Evolutionary conservation across 2,113 vertebrate species (phyloP), one percentile per base, ranked within the genome.

Genomic region (Tylochromis polylepis): DNA sequence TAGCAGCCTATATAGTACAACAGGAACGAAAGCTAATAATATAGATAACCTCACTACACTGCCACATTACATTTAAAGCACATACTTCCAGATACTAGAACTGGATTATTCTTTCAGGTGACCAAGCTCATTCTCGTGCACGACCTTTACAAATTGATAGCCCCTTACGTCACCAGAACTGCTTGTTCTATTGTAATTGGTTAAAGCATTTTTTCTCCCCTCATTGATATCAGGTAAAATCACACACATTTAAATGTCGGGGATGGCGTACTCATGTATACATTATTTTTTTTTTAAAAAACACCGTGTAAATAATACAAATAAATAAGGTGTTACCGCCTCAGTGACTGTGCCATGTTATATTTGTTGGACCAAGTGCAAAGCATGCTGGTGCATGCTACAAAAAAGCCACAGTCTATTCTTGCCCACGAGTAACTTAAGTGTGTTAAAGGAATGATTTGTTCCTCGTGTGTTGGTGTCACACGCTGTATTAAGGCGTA

Each of bases 131-230:
- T 62, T 62, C 22, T 85, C 58, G 20, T 79, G 31, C 10, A 60
- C 14, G 27, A 72, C 81, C 56, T 67, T 88, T 79, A 89, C 65
- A 80, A 56, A 88, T 59, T 62, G 24, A 85, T 67, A 79, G 58
- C 51, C 72, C 34, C 46, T 89, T 87, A 92, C 92, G 90, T 92
- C 91, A 94, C 60, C 90, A 90, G 15, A 24, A 82, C 38, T 62
- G 56, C 53, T 81, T 38, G 72, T 79, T 51, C 56, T 82, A 46
- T 87, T 78, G 51, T 82, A 83, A 78, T 62, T 36, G 49, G 34
- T 57, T 84, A 16, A 82, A 49, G 20, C 11, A 20, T 49, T 43
- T 12, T 8, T 38, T 60, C n/a, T 70, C n/a, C 18, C 8, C 8
- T 53, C 20, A 56, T 65, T 55, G 20, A 56, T 16, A 38, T 34